A percentile compares a stretch with the other conserved stretches of the same genome.
phyloP scores from a whole-genome alignment of 1,140 invertebrate species.

The Lethocerus indicus region DNA sequence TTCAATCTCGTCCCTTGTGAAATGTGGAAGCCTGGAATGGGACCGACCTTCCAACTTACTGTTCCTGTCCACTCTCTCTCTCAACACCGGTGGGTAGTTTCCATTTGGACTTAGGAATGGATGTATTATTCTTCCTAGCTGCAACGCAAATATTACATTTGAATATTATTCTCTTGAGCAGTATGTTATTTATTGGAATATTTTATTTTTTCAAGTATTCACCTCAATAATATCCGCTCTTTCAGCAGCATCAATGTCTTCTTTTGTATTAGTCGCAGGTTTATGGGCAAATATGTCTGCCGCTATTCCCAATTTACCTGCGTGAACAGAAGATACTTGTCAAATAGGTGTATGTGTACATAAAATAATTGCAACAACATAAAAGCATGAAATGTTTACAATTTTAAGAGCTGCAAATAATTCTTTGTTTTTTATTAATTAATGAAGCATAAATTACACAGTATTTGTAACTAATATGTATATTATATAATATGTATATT shows the following conservation, averaged over 20 bases:
- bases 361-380: not conserved
- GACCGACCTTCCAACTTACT: conserved; percentile 26
- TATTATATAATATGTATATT: no score
- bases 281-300: conserved; percentile 28
- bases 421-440: no score
- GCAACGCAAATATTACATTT: conserved; percentile 18
- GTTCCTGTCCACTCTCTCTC: conserved; percentile 24
- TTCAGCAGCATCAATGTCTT: conserved; percentile 28
- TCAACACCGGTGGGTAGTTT: conserved; percentile 34
- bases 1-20: conserved; percentile 27
- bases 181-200: not conserved
- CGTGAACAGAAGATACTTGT: not conserved
- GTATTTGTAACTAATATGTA: no score
- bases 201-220: conserved; percentile 6
- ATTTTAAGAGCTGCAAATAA: not conserved
- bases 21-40: conserved; percentile 30
- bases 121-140: conserved; percentile 30
- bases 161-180: not conserved
- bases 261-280: conserved; percentile 23
- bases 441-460: no score
- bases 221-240: conserved; percentile 27
- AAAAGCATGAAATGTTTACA: conserved; percentile 4
- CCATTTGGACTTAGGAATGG: conserved; percentile 35
- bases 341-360: not conserved
- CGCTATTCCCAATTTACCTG: conserved; percentile 31